These are phyloP conservation scores for Enteromius argenteus DNA, from an alignment of 2,797 vertebrate genomes.

Conservation along the genomic window DNA sequence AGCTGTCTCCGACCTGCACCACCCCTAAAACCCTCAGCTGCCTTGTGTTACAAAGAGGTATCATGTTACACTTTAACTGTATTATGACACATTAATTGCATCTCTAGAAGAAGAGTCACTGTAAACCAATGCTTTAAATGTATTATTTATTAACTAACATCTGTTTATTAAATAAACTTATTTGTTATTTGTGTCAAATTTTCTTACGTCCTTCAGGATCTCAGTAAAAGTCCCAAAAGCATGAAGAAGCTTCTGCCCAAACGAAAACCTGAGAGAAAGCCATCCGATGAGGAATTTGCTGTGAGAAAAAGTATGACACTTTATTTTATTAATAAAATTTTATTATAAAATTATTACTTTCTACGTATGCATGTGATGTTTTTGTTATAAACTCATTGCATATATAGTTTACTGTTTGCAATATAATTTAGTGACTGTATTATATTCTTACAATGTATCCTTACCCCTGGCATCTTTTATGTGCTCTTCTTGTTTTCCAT, in stretches of 20 bases:
- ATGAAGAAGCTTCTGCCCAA: slow-evolving; percentile 98
- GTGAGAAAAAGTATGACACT: slow-evolving; percentile 91
- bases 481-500: slow-evolving; percentile 23
- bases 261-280: slow-evolving; percentile 95
- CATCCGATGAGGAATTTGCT: slow-evolving; percentile 96
- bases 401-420: neutral
- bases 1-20: slow-evolving; percentile 96
- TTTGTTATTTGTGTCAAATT: neutral
- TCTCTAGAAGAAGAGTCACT: neutral
- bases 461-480: neutral
- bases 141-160: neutral
- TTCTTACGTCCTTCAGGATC: slow-evolving; percentile 80
- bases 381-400: neutral
- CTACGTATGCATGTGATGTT: neutral
- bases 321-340: neutral
- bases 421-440: neutral
- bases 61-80: neutral
- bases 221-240: slow-evolving; percentile 98
- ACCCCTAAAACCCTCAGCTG: slow-evolving; percentile 92
- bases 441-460: neutral
- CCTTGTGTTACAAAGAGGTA: slow-evolving; percentile 98
- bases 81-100: neutral
- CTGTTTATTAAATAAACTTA: neutral
- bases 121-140: neutral
- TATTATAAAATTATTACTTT: neutral